Conservation (phyloP, 2,113 vertebrate species). For the Connochaetes taurinus region DNA sequence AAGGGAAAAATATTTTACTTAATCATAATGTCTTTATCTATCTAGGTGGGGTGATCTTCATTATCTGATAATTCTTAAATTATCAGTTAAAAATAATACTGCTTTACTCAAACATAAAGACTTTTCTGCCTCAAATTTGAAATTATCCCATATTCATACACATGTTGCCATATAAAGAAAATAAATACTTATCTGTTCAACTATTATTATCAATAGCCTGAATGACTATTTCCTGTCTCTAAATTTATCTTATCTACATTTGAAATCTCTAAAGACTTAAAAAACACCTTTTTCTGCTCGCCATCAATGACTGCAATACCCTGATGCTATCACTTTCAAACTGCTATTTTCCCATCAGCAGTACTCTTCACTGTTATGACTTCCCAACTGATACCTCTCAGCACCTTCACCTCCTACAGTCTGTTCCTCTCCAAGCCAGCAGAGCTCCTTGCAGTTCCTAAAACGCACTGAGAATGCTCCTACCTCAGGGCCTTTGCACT, state of each 20-base stretch:
- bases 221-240: not conserved
- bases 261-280: not conserved
- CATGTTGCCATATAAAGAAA: not conserved
- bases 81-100: not conserved
- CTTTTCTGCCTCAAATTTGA: slow-evolving; percentile 6
- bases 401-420: not conserved
- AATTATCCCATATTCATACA: not conserved
- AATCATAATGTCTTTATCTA: not conserved
- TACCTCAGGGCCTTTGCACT: not conserved
- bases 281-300: not conserved
- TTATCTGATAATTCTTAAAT: not conserved
- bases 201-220: not conserved
- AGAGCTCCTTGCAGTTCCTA: not conserved
- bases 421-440: not conserved
- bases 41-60: not conserved
- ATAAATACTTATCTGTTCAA: not conserved
- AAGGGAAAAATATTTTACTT: not conserved
- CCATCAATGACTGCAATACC: not conserved
- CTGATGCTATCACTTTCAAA: not conserved
- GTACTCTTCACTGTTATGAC: not conserved
- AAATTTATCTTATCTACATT: not conserved
- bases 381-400: too few species aligned
- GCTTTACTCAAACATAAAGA: not conserved
- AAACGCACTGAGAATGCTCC: not conserved
- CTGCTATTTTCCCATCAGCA: not conserved